A percentile compares a stretch with the other conserved stretches of the same genome.
Conservation (phyloP, 2,888 invertebrate species). For the Nebria brevicollis region DNA sequence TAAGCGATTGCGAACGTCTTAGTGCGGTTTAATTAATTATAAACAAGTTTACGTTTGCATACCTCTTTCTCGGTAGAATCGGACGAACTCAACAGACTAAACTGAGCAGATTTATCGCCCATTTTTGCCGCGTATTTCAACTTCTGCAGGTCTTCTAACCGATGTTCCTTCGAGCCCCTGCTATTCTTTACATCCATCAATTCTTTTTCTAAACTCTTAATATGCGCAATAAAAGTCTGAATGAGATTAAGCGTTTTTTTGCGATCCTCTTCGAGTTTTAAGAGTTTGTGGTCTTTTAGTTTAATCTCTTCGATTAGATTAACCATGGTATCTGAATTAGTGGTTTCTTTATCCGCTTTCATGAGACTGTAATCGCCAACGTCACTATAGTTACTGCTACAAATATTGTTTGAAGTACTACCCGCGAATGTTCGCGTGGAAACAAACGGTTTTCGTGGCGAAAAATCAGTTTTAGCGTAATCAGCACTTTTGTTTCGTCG, state of each 20-base stretch:
- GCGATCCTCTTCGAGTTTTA: conserved; percentile 60
- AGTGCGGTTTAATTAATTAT: background rate
- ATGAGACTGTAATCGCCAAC: background rate
- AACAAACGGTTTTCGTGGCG: conserved; percentile 17
- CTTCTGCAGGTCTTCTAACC: conserved; percentile 50
- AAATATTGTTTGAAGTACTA: conserved; percentile 19
- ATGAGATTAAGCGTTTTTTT: conserved; percentile 62
- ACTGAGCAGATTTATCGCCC: background rate
- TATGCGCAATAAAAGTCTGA: conserved; percentile 58
- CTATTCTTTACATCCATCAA: conserved; percentile 55
- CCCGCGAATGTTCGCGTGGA: background rate
- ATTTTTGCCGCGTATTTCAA: conserved; percentile 11
- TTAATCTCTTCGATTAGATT: background rate
- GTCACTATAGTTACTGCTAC: background rate
- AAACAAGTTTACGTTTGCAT: conserved; percentile 20
- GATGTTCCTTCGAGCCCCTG: conserved; percentile 53
- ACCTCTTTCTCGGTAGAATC: conserved; percentile 32
- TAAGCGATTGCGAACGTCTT: background rate
- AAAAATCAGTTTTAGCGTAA: background rate
- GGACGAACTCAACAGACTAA: background rate
- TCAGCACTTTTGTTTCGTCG: conserved; percentile 9
- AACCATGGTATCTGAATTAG: background rate
- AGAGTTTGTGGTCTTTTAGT: conserved; percentile 53
- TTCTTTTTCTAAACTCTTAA: conserved; percentile 57
- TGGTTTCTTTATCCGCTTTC: background rate